Evolutionary conservation across 1,140 invertebrate genomes (phyloP), one percentile per base, ranked within the genome.

Genomic region (Antheraea pernyi): DNA sequence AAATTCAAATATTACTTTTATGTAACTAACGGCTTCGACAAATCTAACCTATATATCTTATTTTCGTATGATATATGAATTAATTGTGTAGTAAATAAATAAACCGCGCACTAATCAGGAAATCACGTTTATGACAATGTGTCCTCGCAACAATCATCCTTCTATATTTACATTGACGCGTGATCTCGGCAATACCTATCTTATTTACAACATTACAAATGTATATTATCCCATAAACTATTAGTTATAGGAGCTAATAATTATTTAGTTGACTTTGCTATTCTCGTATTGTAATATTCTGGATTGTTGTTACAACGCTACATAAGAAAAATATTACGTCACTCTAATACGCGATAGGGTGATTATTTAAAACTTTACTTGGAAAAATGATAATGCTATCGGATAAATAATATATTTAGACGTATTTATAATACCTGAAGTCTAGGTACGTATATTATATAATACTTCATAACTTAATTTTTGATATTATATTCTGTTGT

Each of bases 71-170:
- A n/a, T n/a, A n/a, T n/a, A n/a, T n/a, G n/a, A 42, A 42, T 8
- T 42, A 42, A 42, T 42, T 11, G 39, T 42, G 39, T 42, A 7
- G 39, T 42, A 42, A 42, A 10, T 42, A 42, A 10, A 30, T 42
- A 42, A 8, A 42, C 39, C 11, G n/a, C 36, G 30, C 61, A 63
- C 61, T 63, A 36, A 8, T 37, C 61, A 63, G 61, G 61, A 63
- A 63, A 63, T 63, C 61, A 63, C 61, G 61, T 63, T 63, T 63
- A 53, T 53, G 11, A 53, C 46, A 53, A 53, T 53, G 46, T 53
- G 46, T 53, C 46, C 7, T 53, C 46, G 46, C 6, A 9, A 53
- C 46, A 53, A 53, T 53, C 46, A 53, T 53, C 46, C 46, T 53
- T 53, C 46, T 53, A 53, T 53, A 53, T 53, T 53, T 53, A 53